These are phyloP conservation scores for Echinops telfairi DNA, from an alignment of 2,113 vertebrate species.

Conservation along the genomic window DNA sequence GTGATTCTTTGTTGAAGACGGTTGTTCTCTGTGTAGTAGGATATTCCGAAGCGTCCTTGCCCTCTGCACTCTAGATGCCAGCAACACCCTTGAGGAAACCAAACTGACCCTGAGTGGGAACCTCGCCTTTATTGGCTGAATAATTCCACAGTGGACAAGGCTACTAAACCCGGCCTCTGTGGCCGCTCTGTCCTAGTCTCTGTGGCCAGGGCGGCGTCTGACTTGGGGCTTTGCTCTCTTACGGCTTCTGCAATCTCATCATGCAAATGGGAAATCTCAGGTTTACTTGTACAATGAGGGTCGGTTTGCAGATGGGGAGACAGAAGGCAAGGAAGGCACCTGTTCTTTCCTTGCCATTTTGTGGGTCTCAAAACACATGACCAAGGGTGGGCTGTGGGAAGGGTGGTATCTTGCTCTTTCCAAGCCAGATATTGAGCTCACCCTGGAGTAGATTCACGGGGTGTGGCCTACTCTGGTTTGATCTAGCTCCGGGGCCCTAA, in stretches of 20 bases:
- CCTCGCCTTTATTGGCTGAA: too few species aligned
- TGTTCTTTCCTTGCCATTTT: background rate
- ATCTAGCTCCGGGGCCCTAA: background rate
- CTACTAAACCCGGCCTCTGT: background rate
- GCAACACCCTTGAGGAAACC: background rate
- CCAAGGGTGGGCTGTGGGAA: accelerated
- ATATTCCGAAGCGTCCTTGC: background rate
- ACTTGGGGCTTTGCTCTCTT: background rate
- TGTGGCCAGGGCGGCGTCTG: background rate
- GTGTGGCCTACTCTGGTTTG: background rate
- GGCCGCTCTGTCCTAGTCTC: background rate
- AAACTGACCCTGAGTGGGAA: too few species aligned
- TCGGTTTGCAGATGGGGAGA: background rate
- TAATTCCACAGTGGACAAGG: background rate
- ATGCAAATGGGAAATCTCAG: background rate
- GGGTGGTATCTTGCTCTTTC: background rate
- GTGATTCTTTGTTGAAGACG: background rate
- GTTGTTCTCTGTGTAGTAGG: background rate
- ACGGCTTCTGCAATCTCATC: background rate
- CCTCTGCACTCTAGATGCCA: background rate
- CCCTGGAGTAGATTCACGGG: background rate
- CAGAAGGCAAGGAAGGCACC: background rate
- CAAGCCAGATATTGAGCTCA: background rate
- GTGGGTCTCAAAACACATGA: background rate
- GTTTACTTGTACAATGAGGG: background rate